Evolutionary conservation across 1,140 invertebrate species (phyloP).

Genomic region (Diorhabda sublineata): DNA sequence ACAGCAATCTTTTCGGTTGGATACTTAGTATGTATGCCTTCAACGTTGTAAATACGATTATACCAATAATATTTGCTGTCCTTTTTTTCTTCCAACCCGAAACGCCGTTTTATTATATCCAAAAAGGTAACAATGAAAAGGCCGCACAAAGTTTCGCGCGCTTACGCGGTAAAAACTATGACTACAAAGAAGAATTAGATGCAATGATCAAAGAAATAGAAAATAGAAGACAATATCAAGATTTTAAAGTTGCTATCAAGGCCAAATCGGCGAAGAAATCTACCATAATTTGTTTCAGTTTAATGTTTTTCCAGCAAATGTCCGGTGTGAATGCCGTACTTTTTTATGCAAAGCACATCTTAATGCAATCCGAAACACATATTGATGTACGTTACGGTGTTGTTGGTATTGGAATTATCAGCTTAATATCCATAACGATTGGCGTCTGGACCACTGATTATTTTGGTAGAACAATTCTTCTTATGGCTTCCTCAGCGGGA

Average conservation of each 20-base stretch:
- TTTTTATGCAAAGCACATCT: conserved; percentile 56
- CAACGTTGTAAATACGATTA: conserved; percentile 53
- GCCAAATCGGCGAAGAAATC: conserved; percentile 51
- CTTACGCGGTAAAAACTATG: conserved; percentile 64
- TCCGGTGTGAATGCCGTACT: conserved; percentile 59
- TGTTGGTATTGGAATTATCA: conserved; percentile 69
- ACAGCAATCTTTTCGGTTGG: conserved; percentile 55
- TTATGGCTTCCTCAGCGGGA: conserved; percentile 60
- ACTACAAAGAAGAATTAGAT: conserved; percentile 54
- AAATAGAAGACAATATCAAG: too few species aligned
- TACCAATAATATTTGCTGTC: conserved; percentile 57
- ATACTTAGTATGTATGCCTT: conserved; percentile 46
- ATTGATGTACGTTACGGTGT: conserved; percentile 57
- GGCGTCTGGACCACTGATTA: conserved; percentile 62
- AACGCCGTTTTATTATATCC: conserved; percentile 55
- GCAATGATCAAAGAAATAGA: conserved; percentile 45
- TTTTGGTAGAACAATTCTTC: conserved; percentile 63
- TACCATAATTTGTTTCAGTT: conserved; percentile 53
- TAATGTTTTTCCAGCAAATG: conserved; percentile 69
- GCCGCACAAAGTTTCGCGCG: conserved; percentile 63
- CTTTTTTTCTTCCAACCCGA: conserved; percentile 66
- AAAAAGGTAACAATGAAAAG: conserved; percentile 56
- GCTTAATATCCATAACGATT: conserved; percentile 62
- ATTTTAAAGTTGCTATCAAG: conserved; percentile 26
- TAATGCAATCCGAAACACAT: conserved; percentile 28